Base-by-base conservation (phyloP, 2,797 vertebrate species). In the Luscinia luscinia region DNA sequence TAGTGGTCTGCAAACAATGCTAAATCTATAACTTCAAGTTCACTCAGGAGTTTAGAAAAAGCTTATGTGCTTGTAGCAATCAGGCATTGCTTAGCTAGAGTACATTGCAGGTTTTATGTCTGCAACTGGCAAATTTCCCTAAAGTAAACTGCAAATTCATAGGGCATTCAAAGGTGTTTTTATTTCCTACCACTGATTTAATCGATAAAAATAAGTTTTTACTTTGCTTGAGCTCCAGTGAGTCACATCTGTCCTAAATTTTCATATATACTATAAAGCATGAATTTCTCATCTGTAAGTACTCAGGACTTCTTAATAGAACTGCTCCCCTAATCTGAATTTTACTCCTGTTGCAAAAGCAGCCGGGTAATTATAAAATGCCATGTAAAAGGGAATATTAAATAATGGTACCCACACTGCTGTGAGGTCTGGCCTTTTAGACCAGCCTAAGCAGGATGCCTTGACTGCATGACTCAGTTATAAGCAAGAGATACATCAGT, bases 101-200 rank as follows among this genome's bases (percentile, higher is more conserved):
- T 62, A 11, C 49, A 52, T 13, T 89, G 9, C 15, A 59, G 2
- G 11, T 63, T 90, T 94, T 79, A 84, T 45, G 4, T 27, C 16
- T 85, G 9, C 48, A 88, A 59, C 24, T 62, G 67, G 45, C 27
- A 89, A 78, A 63, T 55, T 76, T 51, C 54, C 24, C 36, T 73
- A 81, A 87, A 94, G 32, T 74, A 89, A 95, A 87, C 40, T 43
- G 11, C 23, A 83, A 63, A 91, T 85, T 78, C 34, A 51, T 30
- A 75, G 54, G 46, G 12, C 49, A 69, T 81, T 84, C 78, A 92
- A 84, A 8, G 5, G 22, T 1, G 6, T 38, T 69, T 77, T 74
- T 61, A 59, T 28, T 15, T 9, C 4, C 46, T 89, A 28, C 34
- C 11, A 54, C 9, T 89, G n/a, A 38, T 84, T 87, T 91, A 70